Evolutionary conservation across 2,888 invertebrate genomes (phyloP).

Genomic region (Aphidoletes aphidimyza): DNA sequence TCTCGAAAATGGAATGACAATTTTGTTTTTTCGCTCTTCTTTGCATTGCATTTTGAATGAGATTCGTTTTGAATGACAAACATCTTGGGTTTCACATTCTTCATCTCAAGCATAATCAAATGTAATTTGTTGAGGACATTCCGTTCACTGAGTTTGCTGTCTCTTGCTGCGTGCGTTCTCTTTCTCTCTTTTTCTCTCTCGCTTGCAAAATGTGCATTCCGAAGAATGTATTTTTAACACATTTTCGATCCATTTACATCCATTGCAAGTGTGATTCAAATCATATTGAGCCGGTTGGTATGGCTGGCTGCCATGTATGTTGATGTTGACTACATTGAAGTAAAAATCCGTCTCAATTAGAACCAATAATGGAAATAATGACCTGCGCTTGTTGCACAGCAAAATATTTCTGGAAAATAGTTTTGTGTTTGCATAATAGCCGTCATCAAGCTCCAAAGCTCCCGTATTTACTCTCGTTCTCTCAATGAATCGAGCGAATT

Average conservation of each 20-base stretch:
- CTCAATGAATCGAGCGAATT: conserved; percentile 12
- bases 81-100: background rate
- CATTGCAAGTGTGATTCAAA: background rate
- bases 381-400: background rate
- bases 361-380: conserved; percentile 12
- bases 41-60: conserved; percentile 1
- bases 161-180: too few relatives aligned
- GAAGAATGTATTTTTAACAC: background rate
- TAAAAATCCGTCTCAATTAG: background rate
- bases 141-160: too few relatives aligned
- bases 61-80: conserved; percentile 46
- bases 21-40: background rate
- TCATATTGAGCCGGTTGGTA: too few relatives aligned
- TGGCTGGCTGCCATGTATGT: too few relatives aligned
- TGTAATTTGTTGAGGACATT: background rate
- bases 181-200: background rate
- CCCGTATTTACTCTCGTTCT: background rate
- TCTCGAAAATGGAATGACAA: background rate
- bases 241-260: conserved; percentile 21
- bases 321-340: background rate
- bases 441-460: background rate
- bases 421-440: conserved; percentile 30
- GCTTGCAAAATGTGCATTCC: background rate
- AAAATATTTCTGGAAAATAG: background rate
- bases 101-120: background rate